phyloP scores from a whole-genome alignment of 2,888 invertebrate genomes.

The Sialis lutaria region DNA sequence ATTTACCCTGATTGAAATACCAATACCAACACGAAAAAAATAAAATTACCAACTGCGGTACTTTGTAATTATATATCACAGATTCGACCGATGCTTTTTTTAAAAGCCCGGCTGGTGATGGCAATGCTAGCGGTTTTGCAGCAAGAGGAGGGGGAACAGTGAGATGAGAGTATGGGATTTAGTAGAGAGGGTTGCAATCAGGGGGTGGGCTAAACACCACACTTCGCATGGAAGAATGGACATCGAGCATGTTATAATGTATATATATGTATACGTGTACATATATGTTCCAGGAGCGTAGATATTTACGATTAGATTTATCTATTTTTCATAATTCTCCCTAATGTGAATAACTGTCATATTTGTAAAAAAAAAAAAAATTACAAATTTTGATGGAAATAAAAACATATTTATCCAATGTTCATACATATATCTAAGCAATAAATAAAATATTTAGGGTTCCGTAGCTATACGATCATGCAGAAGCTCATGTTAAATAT shows the following conservation, averaged over 20 bases:
- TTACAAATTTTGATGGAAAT: too few relatives aligned
- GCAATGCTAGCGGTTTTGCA: background rate
- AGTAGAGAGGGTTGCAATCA: background rate
- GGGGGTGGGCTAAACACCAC: background rate
- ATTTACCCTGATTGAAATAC: background rate
- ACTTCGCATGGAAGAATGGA: background rate
- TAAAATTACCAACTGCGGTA: background rate
- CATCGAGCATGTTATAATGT: background rate
- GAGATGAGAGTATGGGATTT: background rate
- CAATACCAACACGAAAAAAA: background rate
- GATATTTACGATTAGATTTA: background rate
- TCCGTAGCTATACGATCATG: too few relatives aligned
- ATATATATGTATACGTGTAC: background rate
- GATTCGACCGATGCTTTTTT: background rate
- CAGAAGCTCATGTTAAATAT: too few relatives aligned
- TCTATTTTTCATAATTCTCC: too few relatives aligned
- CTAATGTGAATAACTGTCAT: too few relatives aligned
- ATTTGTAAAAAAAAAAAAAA: too few relatives aligned
- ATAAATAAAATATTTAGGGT: too few relatives aligned
- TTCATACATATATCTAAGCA: too few relatives aligned
- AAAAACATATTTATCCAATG: too few relatives aligned
- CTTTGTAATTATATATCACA: background rate
- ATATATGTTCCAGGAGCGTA: background rate
- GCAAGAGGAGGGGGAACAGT: background rate
- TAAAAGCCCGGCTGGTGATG: background rate